Evolutionary conservation across 35 echinoderm and acorn worm species (phyloP).

Genomic region (Apostichopus parvimensis): DNA sequence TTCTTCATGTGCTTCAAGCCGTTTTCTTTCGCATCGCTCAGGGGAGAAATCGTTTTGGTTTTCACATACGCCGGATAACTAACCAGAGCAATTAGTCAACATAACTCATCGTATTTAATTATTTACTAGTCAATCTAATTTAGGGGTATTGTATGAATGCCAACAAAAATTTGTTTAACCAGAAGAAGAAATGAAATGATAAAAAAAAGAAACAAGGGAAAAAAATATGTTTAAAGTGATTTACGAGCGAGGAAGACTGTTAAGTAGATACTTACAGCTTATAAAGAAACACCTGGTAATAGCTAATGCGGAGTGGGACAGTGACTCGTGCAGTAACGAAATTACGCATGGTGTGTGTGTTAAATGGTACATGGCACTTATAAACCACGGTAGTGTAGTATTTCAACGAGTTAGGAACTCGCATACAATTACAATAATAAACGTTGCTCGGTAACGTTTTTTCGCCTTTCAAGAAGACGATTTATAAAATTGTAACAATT

Average conservation of each 20-base stretch:
- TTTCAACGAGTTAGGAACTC: too few species aligned
- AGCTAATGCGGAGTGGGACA: too few species aligned
- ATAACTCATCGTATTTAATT: not conserved
- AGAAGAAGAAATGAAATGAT: not conserved
- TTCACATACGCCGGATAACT: not conserved
- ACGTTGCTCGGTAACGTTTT: too few species aligned
- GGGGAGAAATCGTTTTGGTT: not conserved
- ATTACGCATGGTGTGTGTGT: not conserved
- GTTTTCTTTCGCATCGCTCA: not conserved
- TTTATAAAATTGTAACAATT: too few species aligned
- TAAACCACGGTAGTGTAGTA: too few species aligned
- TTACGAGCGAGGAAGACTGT: not conserved
- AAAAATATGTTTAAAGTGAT: not conserved
- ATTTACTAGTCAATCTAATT: not conserved
- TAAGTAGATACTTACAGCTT: too few species aligned
- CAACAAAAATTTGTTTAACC: not conserved
- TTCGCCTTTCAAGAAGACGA: too few species aligned
- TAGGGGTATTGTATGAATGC: not conserved
- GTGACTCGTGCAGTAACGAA: too few species aligned
- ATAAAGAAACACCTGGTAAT: too few species aligned
- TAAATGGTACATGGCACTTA: too few species aligned
- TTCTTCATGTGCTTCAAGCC: too few species aligned
- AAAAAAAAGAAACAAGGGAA: not conserved
- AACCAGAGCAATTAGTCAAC: conserved; percentile 4
- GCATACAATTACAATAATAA: too few species aligned